These are phyloP conservation scores for Cyanistes caeruleus DNA, from an alignment of 2,113 vertebrate species.

Conservation along the genomic window DNA sequence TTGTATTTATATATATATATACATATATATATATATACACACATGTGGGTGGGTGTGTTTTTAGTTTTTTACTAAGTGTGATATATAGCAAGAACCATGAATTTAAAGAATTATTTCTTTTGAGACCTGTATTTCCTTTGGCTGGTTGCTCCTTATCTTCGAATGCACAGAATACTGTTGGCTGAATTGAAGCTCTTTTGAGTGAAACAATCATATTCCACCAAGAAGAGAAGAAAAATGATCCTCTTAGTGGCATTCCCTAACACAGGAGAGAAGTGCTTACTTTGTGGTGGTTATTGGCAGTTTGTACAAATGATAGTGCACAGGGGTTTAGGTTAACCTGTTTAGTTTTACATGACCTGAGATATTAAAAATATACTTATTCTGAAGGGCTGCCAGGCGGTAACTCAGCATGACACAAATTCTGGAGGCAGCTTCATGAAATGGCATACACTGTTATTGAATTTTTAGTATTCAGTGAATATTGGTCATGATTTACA, in stretches of 20 bases:
- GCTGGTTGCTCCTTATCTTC: not conserved
- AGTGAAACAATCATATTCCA: constrained; percentile 56
- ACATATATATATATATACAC: rapidly evolving
- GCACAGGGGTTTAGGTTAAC: constrained; percentile 29
- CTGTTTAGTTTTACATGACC: constrained; percentile 44
- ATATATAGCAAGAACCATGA: not conserved
- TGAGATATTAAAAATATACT: constrained; percentile 42
- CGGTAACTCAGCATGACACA: not conserved
- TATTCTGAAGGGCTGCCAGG: constrained; percentile 15
- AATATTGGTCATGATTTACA: constrained; percentile 39
- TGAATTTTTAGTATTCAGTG: constrained; percentile 19
- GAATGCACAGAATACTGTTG: constrained; percentile 21
- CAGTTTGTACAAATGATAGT: constrained; percentile 38
- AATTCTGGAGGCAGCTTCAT: not conserved
- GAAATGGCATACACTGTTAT: not conserved
- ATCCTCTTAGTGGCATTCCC: constrained; percentile 27
- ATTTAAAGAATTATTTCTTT: not conserved
- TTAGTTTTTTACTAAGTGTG: not conserved
- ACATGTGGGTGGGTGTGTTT: not conserved
- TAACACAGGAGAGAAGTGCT: not conserved
- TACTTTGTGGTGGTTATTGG: constrained; percentile 40
- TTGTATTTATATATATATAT: not conserved
- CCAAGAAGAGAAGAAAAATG: constrained; percentile 45
- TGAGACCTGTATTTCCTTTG: not conserved
- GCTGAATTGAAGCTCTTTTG: constrained; percentile 14